Conservation (phyloP, 1,140 invertebrate species). For the Venturia canescens region DNA sequence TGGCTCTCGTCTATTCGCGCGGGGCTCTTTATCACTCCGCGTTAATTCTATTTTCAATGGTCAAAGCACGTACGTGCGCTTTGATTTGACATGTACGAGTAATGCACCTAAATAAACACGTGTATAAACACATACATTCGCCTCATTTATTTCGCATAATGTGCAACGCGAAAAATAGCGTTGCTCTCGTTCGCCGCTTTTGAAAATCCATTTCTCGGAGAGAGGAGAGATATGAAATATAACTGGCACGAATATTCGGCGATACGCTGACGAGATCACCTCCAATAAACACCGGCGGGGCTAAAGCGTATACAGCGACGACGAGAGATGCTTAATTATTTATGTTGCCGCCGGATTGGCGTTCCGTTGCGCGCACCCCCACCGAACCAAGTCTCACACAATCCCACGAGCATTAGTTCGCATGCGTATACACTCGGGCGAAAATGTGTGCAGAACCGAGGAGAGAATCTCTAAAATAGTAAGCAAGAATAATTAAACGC, state of each 20-base stretch:
- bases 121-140: too few relatives aligned
- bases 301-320: background rate
- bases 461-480: conserved; percentile 51
- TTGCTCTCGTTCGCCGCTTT: too few relatives aligned
- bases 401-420: background rate
- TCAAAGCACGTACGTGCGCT: conserved; percentile 23
- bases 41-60: conserved; percentile 36
- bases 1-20: background rate
- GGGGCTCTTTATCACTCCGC: background rate
- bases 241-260: conserved; percentile 28
- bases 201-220: conserved; percentile 26
- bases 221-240: conserved; percentile 8
- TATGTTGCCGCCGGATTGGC: conserved; percentile 38
- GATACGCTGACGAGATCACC: conserved; percentile 12
- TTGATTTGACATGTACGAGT: background rate
- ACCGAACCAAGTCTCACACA: background rate
- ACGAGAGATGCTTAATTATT: conserved; percentile 40
- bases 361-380: background rate
- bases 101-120: background rate
- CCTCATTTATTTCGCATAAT: too few relatives aligned
- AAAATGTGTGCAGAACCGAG: background rate
- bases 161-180: too few relatives aligned
- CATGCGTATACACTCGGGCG: background rate
- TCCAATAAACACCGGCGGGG: conserved; percentile 41
- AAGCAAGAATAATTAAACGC: conserved; percentile 59